A percentile compares a stretch with the other conserved stretches of the same genome.
phyloP scores from a whole-genome alignment of 2,888 invertebrate genomes.

The Polyommatus iphigenia region DNA sequence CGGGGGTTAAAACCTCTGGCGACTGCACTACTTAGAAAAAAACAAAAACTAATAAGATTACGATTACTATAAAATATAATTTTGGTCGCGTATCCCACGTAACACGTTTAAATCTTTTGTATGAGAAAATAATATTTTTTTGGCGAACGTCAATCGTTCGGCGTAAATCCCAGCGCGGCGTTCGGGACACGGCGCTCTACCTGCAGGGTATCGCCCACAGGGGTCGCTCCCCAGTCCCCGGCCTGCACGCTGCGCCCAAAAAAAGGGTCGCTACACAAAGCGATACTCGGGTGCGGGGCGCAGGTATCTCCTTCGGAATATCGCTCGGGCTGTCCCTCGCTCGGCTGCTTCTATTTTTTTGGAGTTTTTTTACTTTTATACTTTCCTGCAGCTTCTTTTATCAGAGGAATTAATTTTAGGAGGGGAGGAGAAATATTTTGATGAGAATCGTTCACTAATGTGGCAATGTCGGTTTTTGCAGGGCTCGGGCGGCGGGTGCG shows the following conservation, averaged over 20 bases:
- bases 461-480: constrained; percentile 54
- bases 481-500: constrained; percentile 78
- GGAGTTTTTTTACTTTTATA: not conserved
- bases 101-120: constrained; percentile 44
- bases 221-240: constrained; percentile 54
- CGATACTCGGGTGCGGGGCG: constrained; percentile 48
- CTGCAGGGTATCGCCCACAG: constrained; percentile 59
- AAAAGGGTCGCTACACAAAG: constrained; percentile 70
- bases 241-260: constrained; percentile 64
- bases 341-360: constrained; percentile 13
- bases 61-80: not conserved
- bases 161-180: constrained; percentile 59
- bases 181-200: constrained; percentile 61
- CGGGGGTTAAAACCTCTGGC: too few species aligned
- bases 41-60: constrained; percentile 14
- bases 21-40: not conserved
- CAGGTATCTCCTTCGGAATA: constrained; percentile 45
- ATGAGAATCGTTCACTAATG: constrained; percentile 35
- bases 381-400: not conserved
- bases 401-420: not conserved
- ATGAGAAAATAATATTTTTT: constrained; percentile 44
- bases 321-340: constrained; percentile 30
- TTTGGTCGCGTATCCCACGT: constrained; percentile 25
- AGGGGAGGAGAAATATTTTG: not conserved
- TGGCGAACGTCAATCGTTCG: constrained; percentile 54